Conservation (phyloP, 2,797 vertebrate species). For the Lepilemur ruficaudatus region DNA sequence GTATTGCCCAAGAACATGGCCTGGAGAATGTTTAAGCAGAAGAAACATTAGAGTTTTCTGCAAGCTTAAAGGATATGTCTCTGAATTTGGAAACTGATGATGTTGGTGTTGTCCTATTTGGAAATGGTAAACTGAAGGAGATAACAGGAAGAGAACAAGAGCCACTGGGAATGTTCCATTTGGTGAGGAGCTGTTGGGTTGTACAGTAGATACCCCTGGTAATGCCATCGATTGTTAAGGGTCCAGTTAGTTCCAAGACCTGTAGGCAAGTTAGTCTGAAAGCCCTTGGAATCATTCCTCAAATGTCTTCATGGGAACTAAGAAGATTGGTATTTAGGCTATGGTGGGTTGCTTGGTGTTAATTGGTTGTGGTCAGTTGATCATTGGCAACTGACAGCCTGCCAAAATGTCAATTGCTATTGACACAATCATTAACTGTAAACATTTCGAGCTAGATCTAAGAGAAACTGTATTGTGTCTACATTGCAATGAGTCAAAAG, state of each 20-base stretch:
- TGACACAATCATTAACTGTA: slow-evolving; percentile 98
- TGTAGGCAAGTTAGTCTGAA: slow-evolving; percentile 95
- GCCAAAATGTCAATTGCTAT: slow-evolving; percentile 98
- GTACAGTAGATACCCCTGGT: slow-evolving; percentile 94
- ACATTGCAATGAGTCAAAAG: slow-evolving; percentile 96
- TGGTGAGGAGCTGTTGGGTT: slow-evolving; percentile 91
- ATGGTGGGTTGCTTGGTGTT: slow-evolving; percentile 96
- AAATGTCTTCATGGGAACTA: slow-evolving; percentile 95
- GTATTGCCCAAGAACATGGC: slow-evolving; percentile 95
- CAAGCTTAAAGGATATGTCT: slow-evolving; percentile 96
- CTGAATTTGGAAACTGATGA: slow-evolving; percentile 97
- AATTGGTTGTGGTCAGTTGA: slow-evolving; percentile 95
- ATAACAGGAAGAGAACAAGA: slow-evolving; percentile 95
- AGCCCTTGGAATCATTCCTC: slow-evolving; percentile 95
- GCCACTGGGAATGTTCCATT: slow-evolving; percentile 95
- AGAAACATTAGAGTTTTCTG: slow-evolving; percentile 98
- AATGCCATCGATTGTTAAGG: slow-evolving; percentile 95
- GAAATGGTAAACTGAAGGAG: slow-evolving; percentile 95
- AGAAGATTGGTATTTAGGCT: slow-evolving; percentile 96
- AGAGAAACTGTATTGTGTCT: slow-evolving; percentile 97
- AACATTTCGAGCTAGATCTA: slow-evolving; percentile 95
- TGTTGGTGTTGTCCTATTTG: slow-evolving; percentile 95
- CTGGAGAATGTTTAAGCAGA: slow-evolving; percentile 96
- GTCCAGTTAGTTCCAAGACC: slow-evolving; percentile 86
- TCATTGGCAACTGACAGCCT: slow-evolving; percentile 96